Evolutionary conservation across 2,888 invertebrate species (phyloP), one percentile per base, ranked within the genome.

Genomic region (Leptopilina myrica): DNA sequence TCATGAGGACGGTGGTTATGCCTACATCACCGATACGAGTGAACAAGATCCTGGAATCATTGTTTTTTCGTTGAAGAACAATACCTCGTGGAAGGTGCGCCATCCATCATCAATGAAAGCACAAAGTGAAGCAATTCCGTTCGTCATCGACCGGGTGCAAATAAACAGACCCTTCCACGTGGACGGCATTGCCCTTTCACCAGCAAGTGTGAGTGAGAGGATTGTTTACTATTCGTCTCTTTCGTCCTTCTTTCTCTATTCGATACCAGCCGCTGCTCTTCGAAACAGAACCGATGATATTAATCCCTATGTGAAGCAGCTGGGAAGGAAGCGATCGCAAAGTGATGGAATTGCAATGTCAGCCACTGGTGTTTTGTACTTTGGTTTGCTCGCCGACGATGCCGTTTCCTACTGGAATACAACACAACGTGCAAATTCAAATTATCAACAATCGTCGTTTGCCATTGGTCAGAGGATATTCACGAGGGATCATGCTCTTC

Each of bases 291-390:
- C 92, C 5, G 90, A 92, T 12, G 84, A 87, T 67, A 84, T 89
- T 11, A 85, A 87, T 12, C 81, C 81, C 0, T 91, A 93, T 81
- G 93, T 96, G 0, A 92, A 90, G 7, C 94, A 95, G 84, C 90
- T 95, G 65, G 96, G 95, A 0, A 86, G 90, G 1, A 95, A 95
- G 88, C 89, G 92, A 0, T 95, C 95, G 0, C 95, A 95, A 90
- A 94, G 95, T 0, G 95, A 95, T 86, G 95, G 95, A 0, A 95
- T 96, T 95, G 93, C 94, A 79, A 95, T 96, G 95, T 95, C 95
- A 85, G 93, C 95, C n/a, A 91, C 92, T 56, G 96, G 96, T 3
- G 89, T 94, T 11, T 92, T 96, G 12, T 96, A 95, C 91, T 96
- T 93, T 90, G 95, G 95, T 69, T 92, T 95, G 40, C 90, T 96